Conservation (phyloP, 2,888 invertebrate species). For the Cheilosia vernalis region DNA sequence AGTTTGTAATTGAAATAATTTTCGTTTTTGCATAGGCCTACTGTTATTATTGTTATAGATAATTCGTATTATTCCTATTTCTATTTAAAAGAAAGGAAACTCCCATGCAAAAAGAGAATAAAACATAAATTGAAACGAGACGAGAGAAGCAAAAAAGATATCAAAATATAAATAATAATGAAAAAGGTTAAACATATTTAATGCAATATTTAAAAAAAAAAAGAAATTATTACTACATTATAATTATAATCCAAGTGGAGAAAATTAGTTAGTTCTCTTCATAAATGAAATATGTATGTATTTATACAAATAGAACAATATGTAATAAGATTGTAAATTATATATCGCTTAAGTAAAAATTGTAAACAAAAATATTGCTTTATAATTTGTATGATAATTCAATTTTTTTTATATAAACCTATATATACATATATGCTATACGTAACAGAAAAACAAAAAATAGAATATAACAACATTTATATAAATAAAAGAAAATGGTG, state of each 20-base stretch:
- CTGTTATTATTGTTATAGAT: conserved; percentile 33
- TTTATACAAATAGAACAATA: conserved; percentile 42
- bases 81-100: conserved; percentile 17
- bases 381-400: conserved; percentile 62
- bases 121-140: conserved; percentile 9
- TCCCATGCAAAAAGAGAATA: not conserved
- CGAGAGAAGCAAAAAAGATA: conserved; percentile 35
- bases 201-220: conserved; percentile 70
- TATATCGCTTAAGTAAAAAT: conserved; percentile 52
- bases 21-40: conserved; percentile 26
- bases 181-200: conserved; percentile 38
- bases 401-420: conserved; percentile 57
- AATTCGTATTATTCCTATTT: conserved; percentile 12
- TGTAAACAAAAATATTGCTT: conserved; percentile 34
- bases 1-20: conserved; percentile 43
- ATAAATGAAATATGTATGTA: conserved; percentile 29
- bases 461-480: conserved; percentile 43
- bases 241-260: conserved; percentile 31
- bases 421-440: conserved; percentile 52
- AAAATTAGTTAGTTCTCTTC: conserved; percentile 45
- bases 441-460: conserved; percentile 44
- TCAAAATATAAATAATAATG: conserved; percentile 37
- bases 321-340: conserved; percentile 57
- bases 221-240: conserved; percentile 27
- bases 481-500: conserved; percentile 21